Evolutionary conservation across 2,888 invertebrate species (phyloP), one percentile per base, ranked within the genome.

Genomic region (Mythimna pallens): DNA sequence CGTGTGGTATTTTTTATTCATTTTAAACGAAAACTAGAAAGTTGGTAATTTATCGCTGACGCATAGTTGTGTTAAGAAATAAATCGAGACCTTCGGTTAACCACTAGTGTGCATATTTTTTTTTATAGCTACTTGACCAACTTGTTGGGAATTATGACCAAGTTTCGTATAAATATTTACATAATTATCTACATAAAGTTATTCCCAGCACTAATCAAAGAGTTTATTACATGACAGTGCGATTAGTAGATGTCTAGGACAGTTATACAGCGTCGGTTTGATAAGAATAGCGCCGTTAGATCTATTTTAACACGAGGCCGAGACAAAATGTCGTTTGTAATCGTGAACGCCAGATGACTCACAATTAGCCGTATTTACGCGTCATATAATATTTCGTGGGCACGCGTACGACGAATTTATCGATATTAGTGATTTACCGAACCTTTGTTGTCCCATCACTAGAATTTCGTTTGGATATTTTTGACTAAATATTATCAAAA

Each of bases 271-370:
- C 50, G 50, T 77, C 58, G 34, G 64, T 69, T 70, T 76, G 78
- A 83, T 76, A 81, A 81, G 81, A 81, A 83, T 82, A 82, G 82
- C 73, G 62, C 70, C 78, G 75, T 83, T 67, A 78, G 81, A 76
- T 81, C 81, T 83, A 83, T 83, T 83, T 83, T 73, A 83, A 81
- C 66, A 57, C 65, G 73, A 74, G 78, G 67, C 70, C 73, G 72
- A 78, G 75, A 80, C 75, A 78, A 83, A 78, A 81, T 81, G 73
- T 75, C 83, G 69, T 80, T 81, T 75, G 67, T 83, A 75, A 75
- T 82, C 63, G 74, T 78, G 80, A 73, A 82, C 80, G 80, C 77
- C 71, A 66, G 70, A 82, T 82, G 82, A 82, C 58, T 82, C 82
- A 82, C 76, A 82, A 80, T 82, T 74, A 75, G 68, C 34, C 30